Evolutionary conservation across 2,797 vertebrate species (phyloP).

Genomic region (Pangasius larnaudii): DNA sequence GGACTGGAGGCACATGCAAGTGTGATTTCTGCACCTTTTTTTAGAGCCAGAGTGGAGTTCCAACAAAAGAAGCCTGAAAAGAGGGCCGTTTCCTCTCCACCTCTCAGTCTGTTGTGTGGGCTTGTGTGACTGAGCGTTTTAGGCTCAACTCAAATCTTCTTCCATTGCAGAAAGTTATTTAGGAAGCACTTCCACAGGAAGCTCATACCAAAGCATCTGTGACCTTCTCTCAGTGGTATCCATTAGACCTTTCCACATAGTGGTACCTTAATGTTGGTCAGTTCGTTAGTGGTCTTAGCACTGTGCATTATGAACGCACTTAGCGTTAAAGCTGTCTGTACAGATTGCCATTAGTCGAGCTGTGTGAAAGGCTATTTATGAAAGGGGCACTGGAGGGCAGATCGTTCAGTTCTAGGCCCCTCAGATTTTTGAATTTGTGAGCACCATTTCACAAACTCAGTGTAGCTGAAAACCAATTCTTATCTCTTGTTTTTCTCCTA

Average conservation of each 20-base stretch:
- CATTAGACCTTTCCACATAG: slow-evolving; percentile 31
- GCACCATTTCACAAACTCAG: not conserved
- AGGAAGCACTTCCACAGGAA: slow-evolving; percentile 2
- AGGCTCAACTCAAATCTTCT: slow-evolving; percentile 23
- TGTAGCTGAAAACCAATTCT: not conserved
- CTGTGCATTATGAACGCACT: slow-evolving; percentile 30
- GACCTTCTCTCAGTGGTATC: slow-evolving; percentile 30
- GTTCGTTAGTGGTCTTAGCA: slow-evolving; percentile 20
- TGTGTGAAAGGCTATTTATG: not conserved
- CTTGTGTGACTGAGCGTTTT: slow-evolving; percentile 22
- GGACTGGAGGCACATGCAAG: slow-evolving; percentile 44
- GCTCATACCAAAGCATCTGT: slow-evolving; percentile 1
- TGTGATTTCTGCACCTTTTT: slow-evolving; percentile 55
- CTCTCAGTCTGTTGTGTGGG: slow-evolving; percentile 23
- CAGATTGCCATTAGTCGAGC: slow-evolving; percentile 13
- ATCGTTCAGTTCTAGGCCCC: not conserved
- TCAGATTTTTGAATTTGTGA: not conserved
- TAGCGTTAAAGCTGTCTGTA: not conserved
- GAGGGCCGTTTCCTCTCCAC: slow-evolving; percentile 31
- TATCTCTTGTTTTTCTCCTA: not conserved
- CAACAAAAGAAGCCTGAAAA: slow-evolving; percentile 23
- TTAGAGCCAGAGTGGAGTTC: slow-evolving; percentile 23
- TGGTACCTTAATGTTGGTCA: slow-evolving; percentile 21
- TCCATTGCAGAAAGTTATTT: slow-evolving; percentile 40
- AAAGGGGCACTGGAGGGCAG: not conserved